phyloP scores from a whole-genome alignment of 2,797 vertebrate species.

The Clarias fuscus region DNA sequence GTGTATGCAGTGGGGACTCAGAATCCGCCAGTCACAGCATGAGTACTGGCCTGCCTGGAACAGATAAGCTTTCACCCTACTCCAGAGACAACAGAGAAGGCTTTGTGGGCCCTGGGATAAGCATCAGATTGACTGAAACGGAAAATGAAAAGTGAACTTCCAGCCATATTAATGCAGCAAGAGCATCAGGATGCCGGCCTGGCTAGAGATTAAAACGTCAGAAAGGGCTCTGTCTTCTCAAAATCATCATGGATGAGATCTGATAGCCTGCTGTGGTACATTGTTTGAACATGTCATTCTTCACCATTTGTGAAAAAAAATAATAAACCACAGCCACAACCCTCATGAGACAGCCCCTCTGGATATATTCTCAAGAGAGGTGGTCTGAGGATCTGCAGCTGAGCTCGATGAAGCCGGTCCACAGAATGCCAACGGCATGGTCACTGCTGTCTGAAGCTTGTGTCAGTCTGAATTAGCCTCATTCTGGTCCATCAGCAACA shows the following conservation, averaged over 20 bases:
- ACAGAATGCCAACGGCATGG: conserved; percentile 9
- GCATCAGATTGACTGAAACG: conserved; percentile 66
- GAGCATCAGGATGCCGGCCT: conserved; percentile 1
- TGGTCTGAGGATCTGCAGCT: conserved; percentile 5
- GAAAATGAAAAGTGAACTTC: conserved; percentile 60
- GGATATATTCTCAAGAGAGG: not conserved
- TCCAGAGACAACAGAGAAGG: conserved; percentile 59
- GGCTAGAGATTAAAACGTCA: conserved; percentile 33
- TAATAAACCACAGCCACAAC: not conserved
- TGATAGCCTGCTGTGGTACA: not conserved
- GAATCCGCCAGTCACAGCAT: conserved; percentile 51
- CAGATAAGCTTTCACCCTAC: conserved; percentile 68
- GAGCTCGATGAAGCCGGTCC: conserved; percentile 4
- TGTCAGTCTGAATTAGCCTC: conserved; percentile 21
- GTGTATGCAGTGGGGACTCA: not conserved
- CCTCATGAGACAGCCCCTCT: conserved; percentile 10
- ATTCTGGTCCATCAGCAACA: conserved; percentile 1
- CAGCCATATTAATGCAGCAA: conserved; percentile 50
- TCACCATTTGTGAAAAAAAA: not conserved
- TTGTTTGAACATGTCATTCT: conserved; percentile 14
- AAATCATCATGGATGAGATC: not conserved
- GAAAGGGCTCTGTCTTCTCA: not conserved
- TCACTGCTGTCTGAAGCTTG: not conserved
- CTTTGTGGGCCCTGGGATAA: conserved; percentile 64
- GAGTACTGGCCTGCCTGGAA: conserved; percentile 64